Evolutionary conservation across 2,113 vertebrate species (phyloP), one percentile per base, ranked within the genome.

Genomic region (Fulmarus glacialis): DNA sequence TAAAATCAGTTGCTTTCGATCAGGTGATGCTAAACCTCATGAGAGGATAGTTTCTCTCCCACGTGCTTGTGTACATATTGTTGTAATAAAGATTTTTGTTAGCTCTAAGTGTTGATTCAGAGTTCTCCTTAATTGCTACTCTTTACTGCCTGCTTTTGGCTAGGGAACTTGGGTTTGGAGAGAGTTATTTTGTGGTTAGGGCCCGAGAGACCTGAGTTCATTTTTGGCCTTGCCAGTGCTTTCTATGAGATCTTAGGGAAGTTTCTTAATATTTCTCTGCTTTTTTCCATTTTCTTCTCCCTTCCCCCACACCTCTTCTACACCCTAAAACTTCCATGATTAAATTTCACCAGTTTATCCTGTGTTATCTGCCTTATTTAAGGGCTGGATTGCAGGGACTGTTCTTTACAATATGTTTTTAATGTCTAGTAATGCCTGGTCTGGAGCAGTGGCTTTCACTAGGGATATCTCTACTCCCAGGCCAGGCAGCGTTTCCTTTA

Each of bases 31-130:
- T 82, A 82, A 94, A 79, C n/a, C 60, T 95, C 60, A 8, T 7
- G 87, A 93, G 77, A 78, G 73, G 27, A 52, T n/a, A 82, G 26
- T 91, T 96, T 92, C 48, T 90, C 32, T 95, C 72, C 73, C 60
- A 27, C 58, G 77, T 87, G 48, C 59, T 88, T 92, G 68, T 71
- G 60, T 93, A 89, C 80, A 82, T 89, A 68, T 47, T 97, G 77
- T 94, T 96, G 81, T 94, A 96, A 97, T 95, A 94, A 96, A 96
- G 96, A 56, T 93, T 89, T 77, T 93, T 84, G 62, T 89, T 93
- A 95, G 84, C 73, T 82, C 14, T 50, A 74, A 91, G 89, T 93
- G 96, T 96, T 93, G 97, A 95, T 95, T 94, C 93, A 82, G 96
- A 91, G 64, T 91, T 96, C 73, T 87, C 67, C 80, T 94, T 95